These are phyloP conservation scores for Varanus salvator DNA, from an alignment of 2,113 vertebrate genomes.

Conservation along the genomic window DNA sequence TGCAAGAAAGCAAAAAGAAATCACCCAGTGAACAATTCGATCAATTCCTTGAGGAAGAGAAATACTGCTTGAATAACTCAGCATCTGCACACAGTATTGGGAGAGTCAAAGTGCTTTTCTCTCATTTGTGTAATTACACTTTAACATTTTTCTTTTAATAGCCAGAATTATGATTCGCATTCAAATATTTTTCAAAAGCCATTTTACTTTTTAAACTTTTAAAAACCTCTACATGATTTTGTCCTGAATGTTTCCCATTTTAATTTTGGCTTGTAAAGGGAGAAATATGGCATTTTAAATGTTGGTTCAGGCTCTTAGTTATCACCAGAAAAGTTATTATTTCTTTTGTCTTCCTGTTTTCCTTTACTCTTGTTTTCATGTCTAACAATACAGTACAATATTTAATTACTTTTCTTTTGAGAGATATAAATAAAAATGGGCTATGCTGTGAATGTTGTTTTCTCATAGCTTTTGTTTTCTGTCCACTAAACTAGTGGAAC, in stretches of 20 bases:
- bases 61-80: not conserved
- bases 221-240: not conserved
- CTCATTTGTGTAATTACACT: not conserved
- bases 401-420: no score
- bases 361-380: no score
- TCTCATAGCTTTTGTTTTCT: no score
- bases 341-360: not conserved
- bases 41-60: not conserved
- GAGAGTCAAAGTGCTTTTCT: no score
- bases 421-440: no score
- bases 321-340: not conserved
- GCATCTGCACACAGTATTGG: no score
- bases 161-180: not conserved
- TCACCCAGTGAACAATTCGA: not conserved
- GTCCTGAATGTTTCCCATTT: not conserved
- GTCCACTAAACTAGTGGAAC: no score
- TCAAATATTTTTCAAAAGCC: not conserved
- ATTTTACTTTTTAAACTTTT: no score
- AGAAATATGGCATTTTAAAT: not conserved
- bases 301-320: not conserved
- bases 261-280: not conserved
- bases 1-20: not conserved
- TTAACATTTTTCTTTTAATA: not conserved
- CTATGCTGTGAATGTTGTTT: no score
- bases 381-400: no score